Conservation (phyloP, 1,140 invertebrate species). For the Rhynchophorus ferrugineus region DNA sequence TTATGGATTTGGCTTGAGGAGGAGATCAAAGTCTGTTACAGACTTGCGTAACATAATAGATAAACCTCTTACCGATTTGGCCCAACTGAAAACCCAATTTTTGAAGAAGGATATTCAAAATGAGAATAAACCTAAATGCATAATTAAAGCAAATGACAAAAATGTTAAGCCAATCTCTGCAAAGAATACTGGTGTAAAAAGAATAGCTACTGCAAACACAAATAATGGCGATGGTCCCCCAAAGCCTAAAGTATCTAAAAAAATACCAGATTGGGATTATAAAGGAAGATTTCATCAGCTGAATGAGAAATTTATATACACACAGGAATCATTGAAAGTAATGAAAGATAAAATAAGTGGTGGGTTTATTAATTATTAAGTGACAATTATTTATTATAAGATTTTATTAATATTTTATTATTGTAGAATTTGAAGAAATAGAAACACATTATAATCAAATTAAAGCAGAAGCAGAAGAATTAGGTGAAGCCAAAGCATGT, state of each 20-base stretch:
- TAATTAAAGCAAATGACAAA: neutral
- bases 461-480: slow-evolving; percentile 2
- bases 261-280: slow-evolving; percentile 26
- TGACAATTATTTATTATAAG: slow-evolving; percentile 1
- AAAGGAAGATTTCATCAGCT: slow-evolving; percentile 21
- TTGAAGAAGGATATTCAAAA: neutral
- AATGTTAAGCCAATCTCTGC: neutral
- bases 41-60: slow-evolving; percentile 5
- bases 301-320: slow-evolving; percentile 9
- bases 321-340: slow-evolving; percentile 8
- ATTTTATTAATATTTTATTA: neutral
- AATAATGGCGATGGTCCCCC: slow-evolving; percentile 7
- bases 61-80: neutral
- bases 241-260: slow-evolving; percentile 19
- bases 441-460: neutral
- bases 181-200: neutral
- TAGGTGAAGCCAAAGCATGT: neutral
- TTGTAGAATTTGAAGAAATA: neutral
- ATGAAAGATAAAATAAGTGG: slow-evolving; percentile 10
- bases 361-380: slow-evolving; percentile 5
- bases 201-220: neutral
- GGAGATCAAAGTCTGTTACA: slow-evolving; percentile 15
- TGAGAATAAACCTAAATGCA: neutral
- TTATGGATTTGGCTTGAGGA: neutral
- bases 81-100: neutral